Conservation (phyloP, 2,888 invertebrate genomes). For the Leptopilina syphax region DNA sequence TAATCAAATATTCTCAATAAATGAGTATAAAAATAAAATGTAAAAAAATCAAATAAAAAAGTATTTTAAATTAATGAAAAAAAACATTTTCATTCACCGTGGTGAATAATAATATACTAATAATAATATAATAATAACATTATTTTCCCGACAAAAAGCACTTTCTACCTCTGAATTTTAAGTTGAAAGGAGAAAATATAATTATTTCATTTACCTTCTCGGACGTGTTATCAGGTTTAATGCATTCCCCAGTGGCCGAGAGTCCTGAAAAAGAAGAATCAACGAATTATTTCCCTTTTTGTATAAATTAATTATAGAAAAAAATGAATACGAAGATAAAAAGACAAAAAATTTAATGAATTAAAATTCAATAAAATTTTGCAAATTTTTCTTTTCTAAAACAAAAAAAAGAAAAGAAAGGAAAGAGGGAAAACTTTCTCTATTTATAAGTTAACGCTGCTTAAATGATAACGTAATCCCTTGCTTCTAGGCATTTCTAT, state of each 20-base stretch:
- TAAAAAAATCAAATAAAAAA: too few species aligned
- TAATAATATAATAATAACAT: too few species aligned
- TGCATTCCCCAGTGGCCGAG: conserved; percentile 68
- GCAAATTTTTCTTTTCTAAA: too few species aligned
- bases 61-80: too few species aligned
- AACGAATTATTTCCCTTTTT: background rate
- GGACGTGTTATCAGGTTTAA: conserved; percentile 69
- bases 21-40: too few species aligned
- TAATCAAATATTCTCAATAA: too few species aligned
- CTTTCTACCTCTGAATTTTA: too few species aligned
- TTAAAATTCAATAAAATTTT: background rate
- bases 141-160: background rate
- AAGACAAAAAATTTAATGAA: background rate
- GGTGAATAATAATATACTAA: too few species aligned
- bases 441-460: background rate
- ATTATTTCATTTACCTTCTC: conserved; percentile 61
- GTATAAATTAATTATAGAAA: background rate
- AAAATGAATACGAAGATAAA: background rate
- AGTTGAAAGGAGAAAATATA: too few species aligned
- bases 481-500: conserved; percentile 40
- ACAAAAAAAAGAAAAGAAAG: too few species aligned
- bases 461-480: conserved; percentile 25
- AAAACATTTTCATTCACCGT: too few species aligned
- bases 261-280: conserved; percentile 64
- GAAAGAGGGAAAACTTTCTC: background rate